These are phyloP conservation scores for Apis florea DNA, from an alignment of 1,140 invertebrate species.

Conservation along the genomic window DNA sequence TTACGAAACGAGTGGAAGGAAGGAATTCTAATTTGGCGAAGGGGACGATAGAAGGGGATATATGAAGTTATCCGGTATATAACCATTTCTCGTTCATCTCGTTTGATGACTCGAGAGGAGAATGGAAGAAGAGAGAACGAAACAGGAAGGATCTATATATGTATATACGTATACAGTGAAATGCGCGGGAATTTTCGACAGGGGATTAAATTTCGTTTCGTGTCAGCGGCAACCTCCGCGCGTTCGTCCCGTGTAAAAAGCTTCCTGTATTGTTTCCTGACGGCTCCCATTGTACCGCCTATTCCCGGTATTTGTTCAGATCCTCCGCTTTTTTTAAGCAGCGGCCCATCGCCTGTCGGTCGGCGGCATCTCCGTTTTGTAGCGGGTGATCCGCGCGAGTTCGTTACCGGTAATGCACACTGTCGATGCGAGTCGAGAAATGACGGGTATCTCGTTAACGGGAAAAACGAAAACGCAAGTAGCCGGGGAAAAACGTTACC, in stretches of 20 bases:
- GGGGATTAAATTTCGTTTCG: constrained; percentile 54
- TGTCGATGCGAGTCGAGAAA: constrained; percentile 15
- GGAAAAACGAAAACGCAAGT: constrained; percentile 32
- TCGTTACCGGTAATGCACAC: constrained; percentile 32
- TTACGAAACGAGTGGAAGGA: no score
- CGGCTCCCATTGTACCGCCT: constrained; percentile 47
- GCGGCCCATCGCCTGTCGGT: constrained; percentile 31
- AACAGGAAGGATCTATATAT: neutral
- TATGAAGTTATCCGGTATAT: neutral
- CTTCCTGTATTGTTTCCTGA: constrained; percentile 52
- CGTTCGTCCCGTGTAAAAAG: constrained; percentile 28
- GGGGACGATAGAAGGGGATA: neutral
- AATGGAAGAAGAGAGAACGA: neutral
- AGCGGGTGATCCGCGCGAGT: constrained; percentile 28
- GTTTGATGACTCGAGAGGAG: neutral
- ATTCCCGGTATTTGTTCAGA: constrained; percentile 33
- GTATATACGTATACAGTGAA: neutral
- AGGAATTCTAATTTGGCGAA: no score
- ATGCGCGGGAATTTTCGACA: constrained; percentile 12
- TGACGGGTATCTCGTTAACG: constrained; percentile 42
- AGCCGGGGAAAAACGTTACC: constrained; percentile 23
- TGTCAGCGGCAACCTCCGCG: constrained; percentile 38
- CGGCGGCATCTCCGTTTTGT: constrained; percentile 38
- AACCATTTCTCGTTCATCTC: neutral
- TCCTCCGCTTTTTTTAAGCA: constrained; percentile 33